Evolutionary conservation across 2,113 vertebrate species (phyloP).

Genomic region (Charina bottae): DNA sequence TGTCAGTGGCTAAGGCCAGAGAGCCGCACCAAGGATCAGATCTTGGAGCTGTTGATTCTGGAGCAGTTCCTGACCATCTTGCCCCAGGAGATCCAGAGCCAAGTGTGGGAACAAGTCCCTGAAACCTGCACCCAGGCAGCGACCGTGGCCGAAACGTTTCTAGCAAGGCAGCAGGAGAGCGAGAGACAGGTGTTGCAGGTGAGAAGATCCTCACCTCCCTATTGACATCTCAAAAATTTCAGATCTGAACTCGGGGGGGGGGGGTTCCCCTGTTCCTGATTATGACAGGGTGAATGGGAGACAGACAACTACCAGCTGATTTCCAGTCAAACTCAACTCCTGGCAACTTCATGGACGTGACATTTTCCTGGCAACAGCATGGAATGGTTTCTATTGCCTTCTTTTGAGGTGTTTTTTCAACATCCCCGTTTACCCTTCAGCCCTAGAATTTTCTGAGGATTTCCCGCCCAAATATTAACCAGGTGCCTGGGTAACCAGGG

Average conservation of each 20-base stretch:
- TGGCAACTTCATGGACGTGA: not conserved
- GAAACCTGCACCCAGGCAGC: not conserved
- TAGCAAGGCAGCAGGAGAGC: not conserved
- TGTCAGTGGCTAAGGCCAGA: not conserved
- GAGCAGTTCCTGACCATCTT: slow-evolving; percentile 8
- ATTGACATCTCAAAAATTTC: not conserved
- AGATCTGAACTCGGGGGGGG: not conserved
- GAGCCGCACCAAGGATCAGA: not conserved
- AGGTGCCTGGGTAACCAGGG: not conserved
- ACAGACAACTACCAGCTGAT: not conserved
- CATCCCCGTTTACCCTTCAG: not conserved
- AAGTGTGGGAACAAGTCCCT: not conserved
- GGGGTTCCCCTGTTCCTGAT: not conserved
- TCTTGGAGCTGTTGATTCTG: slow-evolving; percentile 14
- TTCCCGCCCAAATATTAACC: not conserved
- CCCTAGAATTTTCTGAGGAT: not conserved
- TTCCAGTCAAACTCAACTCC: not conserved
- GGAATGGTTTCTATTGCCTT: not conserved
- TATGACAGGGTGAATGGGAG: not conserved
- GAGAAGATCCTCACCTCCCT: not conserved
- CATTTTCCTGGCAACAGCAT: not conserved
- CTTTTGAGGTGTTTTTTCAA: not conserved
- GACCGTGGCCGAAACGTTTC: not conserved
- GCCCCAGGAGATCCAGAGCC: not conserved
- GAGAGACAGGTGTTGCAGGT: not conserved